Conservation (phyloP, 2,888 invertebrate genomes). For the Boloria euphrosyne region DNA sequence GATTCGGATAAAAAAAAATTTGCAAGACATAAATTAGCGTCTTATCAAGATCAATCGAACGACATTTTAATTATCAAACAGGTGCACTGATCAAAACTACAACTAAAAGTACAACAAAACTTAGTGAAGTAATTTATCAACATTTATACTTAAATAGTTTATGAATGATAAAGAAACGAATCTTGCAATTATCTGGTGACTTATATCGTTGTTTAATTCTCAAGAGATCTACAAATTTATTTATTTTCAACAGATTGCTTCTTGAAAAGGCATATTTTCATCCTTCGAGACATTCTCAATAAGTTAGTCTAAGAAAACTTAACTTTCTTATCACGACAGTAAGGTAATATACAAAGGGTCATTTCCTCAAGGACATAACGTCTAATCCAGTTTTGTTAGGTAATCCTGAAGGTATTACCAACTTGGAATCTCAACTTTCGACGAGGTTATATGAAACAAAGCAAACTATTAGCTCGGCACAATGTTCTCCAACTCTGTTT, state of each 20-base stretch:
- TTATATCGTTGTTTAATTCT: too few species aligned
- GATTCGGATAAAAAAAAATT: too few species aligned
- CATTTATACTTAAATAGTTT: too few species aligned
- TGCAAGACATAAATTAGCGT: too few species aligned
- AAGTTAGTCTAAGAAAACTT: constrained; percentile 34
- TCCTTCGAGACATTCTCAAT: not conserved
- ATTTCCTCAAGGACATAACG: constrained; percentile 36
- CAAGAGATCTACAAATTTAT: too few species aligned
- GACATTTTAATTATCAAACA: too few species aligned
- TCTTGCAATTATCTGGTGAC: too few species aligned
- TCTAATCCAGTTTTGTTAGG: constrained; percentile 33
- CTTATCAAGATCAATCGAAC: too few species aligned
- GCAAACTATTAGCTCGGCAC: constrained; percentile 21
- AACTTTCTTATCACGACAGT: constrained; percentile 33
- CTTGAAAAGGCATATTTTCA: not conserved
- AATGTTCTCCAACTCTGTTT: constrained; percentile 6
- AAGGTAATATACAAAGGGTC: constrained; percentile 37
- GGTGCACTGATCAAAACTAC: too few species aligned
- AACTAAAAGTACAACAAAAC: too few species aligned
- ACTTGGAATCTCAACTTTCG: constrained; percentile 26
- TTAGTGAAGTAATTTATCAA: too few species aligned
- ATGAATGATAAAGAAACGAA: too few species aligned
- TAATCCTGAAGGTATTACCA: constrained; percentile 36
- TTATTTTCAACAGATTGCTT: not conserved
- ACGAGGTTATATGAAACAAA: constrained; percentile 24